A percentile compares a stretch with the other conserved stretches of the same genome.
phyloP scores from a whole-genome alignment of 2,113 vertebrate species.

The Aphelocoma coerulescens region DNA sequence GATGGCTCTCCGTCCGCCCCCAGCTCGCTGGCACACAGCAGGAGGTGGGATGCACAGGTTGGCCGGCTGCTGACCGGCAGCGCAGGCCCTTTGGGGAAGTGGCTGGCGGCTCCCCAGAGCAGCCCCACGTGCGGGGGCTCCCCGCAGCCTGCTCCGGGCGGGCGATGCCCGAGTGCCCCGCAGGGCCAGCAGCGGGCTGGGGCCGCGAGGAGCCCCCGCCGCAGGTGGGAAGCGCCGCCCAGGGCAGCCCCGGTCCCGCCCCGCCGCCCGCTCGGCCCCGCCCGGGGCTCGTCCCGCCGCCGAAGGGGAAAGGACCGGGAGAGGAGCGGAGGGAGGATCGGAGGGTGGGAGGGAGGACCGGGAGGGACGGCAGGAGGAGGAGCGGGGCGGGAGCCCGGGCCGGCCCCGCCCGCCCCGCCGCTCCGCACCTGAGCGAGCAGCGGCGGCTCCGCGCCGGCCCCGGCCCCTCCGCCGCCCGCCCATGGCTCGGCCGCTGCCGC shows the following conservation, averaged over 20 bases:
- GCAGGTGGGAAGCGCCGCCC: background rate
- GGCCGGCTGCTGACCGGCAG: background rate
- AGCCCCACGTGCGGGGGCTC: rapidly evolving
- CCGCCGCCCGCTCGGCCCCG: background rate
- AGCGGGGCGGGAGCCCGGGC: background rate
- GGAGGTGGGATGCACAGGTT: background rate
- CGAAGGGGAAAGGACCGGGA: background rate
- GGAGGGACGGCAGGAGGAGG: background rate
- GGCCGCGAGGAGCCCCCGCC: background rate
- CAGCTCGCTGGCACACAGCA: background rate
- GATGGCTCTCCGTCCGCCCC: background rate
- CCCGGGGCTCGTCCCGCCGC: background rate
- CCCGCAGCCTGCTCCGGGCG: background rate
- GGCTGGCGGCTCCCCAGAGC: background rate
- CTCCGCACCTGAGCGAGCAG: no score
- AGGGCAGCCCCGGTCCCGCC: background rate
- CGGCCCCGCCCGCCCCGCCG: background rate
- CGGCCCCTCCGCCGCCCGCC: background rate
- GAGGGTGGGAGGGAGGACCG: background rate
- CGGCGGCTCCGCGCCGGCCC: background rate
- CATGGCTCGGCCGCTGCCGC: background rate
- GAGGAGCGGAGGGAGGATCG: background rate
- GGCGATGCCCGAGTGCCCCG: background rate
- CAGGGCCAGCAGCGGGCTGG: no score
- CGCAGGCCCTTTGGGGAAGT: background rate